Base-by-base conservation (phyloP, 1,140 invertebrate species). In the Brachionus plicatilis region DNA sequence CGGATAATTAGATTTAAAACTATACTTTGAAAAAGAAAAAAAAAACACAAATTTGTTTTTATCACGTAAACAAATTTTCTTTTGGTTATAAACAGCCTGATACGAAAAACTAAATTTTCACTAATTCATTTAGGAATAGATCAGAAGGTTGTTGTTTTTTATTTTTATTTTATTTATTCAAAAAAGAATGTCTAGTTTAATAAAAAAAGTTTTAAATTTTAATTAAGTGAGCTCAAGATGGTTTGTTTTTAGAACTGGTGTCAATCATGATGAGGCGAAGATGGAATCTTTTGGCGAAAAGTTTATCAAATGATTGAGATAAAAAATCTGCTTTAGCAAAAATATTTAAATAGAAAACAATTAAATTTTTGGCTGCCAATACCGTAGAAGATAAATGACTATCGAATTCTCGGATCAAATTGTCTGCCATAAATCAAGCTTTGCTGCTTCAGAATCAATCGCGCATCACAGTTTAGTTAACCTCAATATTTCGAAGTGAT, bases 401-500 rank as follows among this genome's bases (percentile, higher is more conserved):
- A 68, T 37, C 33, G 5, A 33, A 33, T 33, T 68, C 24, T 68
- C 24, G 27, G 33, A 68, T 68, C 33, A 33, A 68, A 33, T 68
- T 68, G 66, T n/a, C 33, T 68, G 33, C 33, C 33, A 68, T 68
- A 68, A 68, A 68, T 68, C 66, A 68, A 68, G 66, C 33, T 68
- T 68, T 33, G n/a, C 66, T 29, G 33, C 12, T 68, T 68, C 6
- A 33, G 33, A 68, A 68, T 68, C 66, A 68, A 68, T 68, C 66
- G 33, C 66, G 66, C 27, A 68, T 68, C 27, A 33, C 27, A 33
- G 33, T 68, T 68, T 41, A 60, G 53, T 60, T 68, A 68, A 68
- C 66, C 66, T 41, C 66, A 68, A 68, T 33, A 68, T 68, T 68
- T 68, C 66, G 14, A 33, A 68, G 66, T 68, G 66, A 68, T 68